Percentiles rank a stretch among this genome's conserved stretches.
phyloP scores from a whole-genome alignment of 2,888 invertebrate species.

The Standfussiana lucernea region DNA sequence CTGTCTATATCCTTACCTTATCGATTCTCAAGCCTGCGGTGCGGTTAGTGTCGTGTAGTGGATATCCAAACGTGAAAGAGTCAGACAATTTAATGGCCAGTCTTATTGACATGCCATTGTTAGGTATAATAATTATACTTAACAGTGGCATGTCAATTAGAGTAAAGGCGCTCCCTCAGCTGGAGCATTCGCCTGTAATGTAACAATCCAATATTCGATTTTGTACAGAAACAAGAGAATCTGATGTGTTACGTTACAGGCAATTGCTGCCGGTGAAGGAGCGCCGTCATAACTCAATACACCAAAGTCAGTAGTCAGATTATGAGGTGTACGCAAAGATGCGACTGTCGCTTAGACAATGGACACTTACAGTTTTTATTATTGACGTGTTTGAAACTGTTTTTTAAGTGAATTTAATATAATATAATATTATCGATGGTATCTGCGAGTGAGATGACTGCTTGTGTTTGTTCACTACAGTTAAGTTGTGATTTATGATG shows the following conservation, averaged over 20 bases:
- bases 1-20: neutral
- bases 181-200: too few relatives aligned
- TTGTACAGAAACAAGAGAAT: neutral
- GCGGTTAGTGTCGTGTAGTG: neutral
- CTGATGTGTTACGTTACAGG: neutral
- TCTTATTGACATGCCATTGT: neutral
- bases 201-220: neutral
- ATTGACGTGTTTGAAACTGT: neutral
- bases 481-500: neutral
- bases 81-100: neutral
- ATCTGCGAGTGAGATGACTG: neutral
- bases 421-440: neutral
- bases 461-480: neutral
- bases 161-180: too few relatives aligned
- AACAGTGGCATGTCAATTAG: too few relatives aligned
- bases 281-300: neutral
- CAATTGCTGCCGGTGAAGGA: neutral
- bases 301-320: neutral
- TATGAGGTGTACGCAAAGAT: neutral
- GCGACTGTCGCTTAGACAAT: neutral
- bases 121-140: neutral
- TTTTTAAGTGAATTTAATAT: neutral
- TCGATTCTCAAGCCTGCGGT: neutral
- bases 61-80: neutral
- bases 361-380: neutral